Evolutionary conservation across 2,113 vertebrate species (phyloP), one percentile per base, ranked within the genome.

Genomic region (Sardina pilchardus): DNA sequence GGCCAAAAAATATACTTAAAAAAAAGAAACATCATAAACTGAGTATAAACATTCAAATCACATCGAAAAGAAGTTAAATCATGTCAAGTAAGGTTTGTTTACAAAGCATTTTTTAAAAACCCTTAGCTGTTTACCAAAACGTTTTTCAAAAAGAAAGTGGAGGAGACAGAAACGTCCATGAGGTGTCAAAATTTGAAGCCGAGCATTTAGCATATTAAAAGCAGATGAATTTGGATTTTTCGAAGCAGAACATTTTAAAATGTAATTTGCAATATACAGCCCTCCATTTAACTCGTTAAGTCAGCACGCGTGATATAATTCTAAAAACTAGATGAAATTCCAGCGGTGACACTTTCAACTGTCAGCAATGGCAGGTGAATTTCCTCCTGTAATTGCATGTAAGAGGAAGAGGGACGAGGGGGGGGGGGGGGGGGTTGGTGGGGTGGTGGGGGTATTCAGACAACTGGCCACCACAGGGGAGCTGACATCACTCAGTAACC

Each of bases 401-500:
- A 36, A 17, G 34, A 17, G 30, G 71, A 34, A 4, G 12, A 5
- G 12, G 0, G 21, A 19, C n/a, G n/a, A 19, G 14, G 53, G 14
- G 63, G 59, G n/a, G n/a, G n/a, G n/a, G n/a, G n/a, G n/a, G n/a
- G n/a, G n/a, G n/a, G n/a, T n/a, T 24, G 59, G 21, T 19, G 21
- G 59, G 4, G 59, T 4, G 59, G 21, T 24, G n/a, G 6, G 21
- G 42, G 81, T 19, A 85, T 67, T 81, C 43, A 36, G 42, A 80
- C 59, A 82, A 56, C 71, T 19, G 42, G 88, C 24, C 88, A 81
- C 83, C 78, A 43, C 78, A 83, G 84, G 81, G 81, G 82, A 82
- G 81, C 81, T 44, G 34, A 87, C 67, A 71, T 81, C 81, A 81
- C 71, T 19, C 44, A 34, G 48, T 89, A 88, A 88, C 88, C 84